Evolutionary conservation across 1,140 invertebrate genomes (phyloP), one percentile per base, ranked within the genome.

Genomic region (Drosophila gunungcola): DNA sequence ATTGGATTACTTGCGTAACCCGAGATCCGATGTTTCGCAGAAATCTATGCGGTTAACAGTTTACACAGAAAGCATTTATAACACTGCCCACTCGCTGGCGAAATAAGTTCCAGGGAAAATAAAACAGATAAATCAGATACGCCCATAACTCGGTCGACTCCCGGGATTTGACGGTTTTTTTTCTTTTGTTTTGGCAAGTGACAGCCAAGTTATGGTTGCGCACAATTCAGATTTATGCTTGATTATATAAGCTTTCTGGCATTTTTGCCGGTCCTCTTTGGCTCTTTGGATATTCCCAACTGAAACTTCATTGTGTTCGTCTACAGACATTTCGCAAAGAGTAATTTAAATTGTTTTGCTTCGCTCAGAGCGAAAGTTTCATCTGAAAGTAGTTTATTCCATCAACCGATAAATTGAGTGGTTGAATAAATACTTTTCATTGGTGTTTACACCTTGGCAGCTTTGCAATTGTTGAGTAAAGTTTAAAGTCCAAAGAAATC

Each of bases 161-260:
- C 11, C 34, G 60, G 64, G 38, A 32, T 9, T 68, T 52, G 64
- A 52, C n/a, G 16, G 25, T 25, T 51, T 67, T 67, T 13, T 38
- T 61, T 9, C 43, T 68, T 68, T 16, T 38, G 46, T 10, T 43
- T 42, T 68, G 39, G 64, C 64, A 65, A 43, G 21, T 68, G 64
- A 68, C 64, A 68, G 64, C 36, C 64, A 43, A 43, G 42, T 38
- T 68, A 65, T 45, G 64, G 41, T 52, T 68, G 29, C 13, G 9
- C 46, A 32, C 46, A 52, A 65, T 65, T 68, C 46, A 64, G 64
- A 64, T 64, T 68, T 68, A 68, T 68, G 64, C 41, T 41, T 32
- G 36, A 39, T 53, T 62, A 25, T 32, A 52, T 64, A 64, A 65
- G 46, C 11, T 29, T 49, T 2, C 32, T 62, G 25, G 48, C 38